Evolutionary conservation across 1,140 invertebrate genomes (phyloP).

Genomic region (Muscidifurax raptorellus): DNA sequence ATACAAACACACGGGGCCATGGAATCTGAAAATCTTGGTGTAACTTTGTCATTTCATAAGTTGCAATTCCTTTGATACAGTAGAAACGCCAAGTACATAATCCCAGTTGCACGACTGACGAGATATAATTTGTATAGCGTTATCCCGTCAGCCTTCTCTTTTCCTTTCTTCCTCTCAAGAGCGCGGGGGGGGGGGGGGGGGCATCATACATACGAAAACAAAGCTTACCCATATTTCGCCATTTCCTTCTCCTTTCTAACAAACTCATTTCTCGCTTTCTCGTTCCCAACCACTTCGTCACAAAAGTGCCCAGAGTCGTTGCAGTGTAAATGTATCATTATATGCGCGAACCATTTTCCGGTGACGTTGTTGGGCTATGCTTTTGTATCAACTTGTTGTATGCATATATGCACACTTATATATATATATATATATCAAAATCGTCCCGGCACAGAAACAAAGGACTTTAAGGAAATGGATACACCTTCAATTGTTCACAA

Average conservation of each 20-base stretch:
- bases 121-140: conserved; percentile 14
- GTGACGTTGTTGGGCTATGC: no score
- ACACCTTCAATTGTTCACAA: no score
- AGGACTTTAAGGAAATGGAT: no score
- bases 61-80: neutral
- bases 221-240: neutral
- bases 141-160: neutral
- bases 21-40: neutral
- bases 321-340: neutral
- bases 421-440: no score
- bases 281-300: no score
- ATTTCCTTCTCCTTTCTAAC: neutral
- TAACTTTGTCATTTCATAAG: neutral
- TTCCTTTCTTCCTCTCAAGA: neutral
- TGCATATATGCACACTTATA: no score
- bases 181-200: no score
- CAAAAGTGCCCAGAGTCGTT: no score
- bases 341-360: neutral
- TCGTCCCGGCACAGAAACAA: no score
- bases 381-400: no score
- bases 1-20: neutral
- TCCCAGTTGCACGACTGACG: neutral
- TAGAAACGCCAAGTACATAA: neutral
- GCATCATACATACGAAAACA: conserved; percentile 31
- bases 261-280: conserved; percentile 6